Base-by-base conservation (phyloP, 2,113 vertebrate species). In the Tyrannus savana region DNA sequence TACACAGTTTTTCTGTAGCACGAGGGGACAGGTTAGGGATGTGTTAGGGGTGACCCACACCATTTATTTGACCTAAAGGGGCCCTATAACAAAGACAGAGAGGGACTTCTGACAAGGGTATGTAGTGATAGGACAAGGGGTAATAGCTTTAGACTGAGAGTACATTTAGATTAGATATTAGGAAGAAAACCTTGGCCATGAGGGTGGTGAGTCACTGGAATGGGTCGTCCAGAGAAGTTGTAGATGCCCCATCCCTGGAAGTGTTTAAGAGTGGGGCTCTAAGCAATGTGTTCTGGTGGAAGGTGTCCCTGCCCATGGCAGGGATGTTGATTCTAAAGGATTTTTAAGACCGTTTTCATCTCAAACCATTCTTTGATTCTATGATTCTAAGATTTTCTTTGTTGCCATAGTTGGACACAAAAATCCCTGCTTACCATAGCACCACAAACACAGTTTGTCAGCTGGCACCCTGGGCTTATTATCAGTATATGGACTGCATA, bases 151-250 rank as follows among this genome's bases (percentile, higher is more conserved):
- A 25, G 24, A 6, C 6, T 59, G 15, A 17, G 18, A 5, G 6
- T 28, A 11, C 0, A 0, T 46, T 67, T 59, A 19, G 19, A 21
- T 11, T 59, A 3, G 23, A 25, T n/a, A 24, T 53, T n/a, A 24
- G 23, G 23, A 37, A 82, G 35, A 59, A 52, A 30, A 17, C 7
- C 33, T 39, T 52, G 19, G 22, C 19, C 74, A 8, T 52, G 44
- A 59, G 60, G 5, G 5, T 24, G 37, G 10, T 50, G 60, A 52
- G 33, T 17, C 37, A 28, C 6, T 28, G 27, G 33, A 89, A 52
- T 5, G 39, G 11, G 4, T 64, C 42, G 10, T 56, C 35, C 42
- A 33, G 27, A 46, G 44, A 59, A 44, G 33, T 0, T 44, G 14
- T 28, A 50, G 27, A 24, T 50, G 22, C 3, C 22, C 18, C 18